Evolutionary conservation across 2,888 invertebrate species (phyloP).

Genomic region (Drosophila meridionalis): DNA sequence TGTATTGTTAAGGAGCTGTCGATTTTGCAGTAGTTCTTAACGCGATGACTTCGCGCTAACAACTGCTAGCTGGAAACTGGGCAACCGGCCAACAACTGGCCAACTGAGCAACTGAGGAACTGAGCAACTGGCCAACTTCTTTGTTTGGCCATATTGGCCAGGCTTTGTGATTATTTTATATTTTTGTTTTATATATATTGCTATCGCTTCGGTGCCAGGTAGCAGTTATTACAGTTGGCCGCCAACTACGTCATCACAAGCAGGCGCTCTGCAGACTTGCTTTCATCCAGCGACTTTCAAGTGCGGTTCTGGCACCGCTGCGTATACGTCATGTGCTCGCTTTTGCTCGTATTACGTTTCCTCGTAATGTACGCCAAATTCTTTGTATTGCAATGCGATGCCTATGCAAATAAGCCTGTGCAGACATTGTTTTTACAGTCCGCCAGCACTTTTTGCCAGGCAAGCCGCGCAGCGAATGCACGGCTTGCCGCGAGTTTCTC

Average conservation of each 20-base stretch:
- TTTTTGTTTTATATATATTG: constrained; percentile 29
- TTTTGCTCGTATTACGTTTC: constrained; percentile 48
- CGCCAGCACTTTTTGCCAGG: constrained; percentile 2
- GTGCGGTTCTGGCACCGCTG: constrained; percentile 16
- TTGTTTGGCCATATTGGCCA: constrained; percentile 53
- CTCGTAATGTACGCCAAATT: constrained; percentile 64
- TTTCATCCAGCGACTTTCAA: background rate
- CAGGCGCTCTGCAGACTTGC: constrained; percentile 27
- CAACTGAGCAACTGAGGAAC: constrained; percentile 5
- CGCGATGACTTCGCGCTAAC: constrained; percentile 51
- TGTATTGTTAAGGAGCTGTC: background rate
- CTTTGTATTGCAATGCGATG: constrained; percentile 54
- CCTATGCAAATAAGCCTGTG: constrained; percentile 40
- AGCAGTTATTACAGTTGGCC: constrained; percentile 75
- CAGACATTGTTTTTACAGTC: constrained; percentile 47
- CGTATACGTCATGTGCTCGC: constrained; percentile 65
- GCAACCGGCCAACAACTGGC: constrained; percentile 22
- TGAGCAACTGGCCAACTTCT: constrained; percentile 43
- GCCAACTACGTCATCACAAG: constrained; percentile 56
- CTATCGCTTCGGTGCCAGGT: constrained; percentile 72
- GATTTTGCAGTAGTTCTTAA: constrained; percentile 46
- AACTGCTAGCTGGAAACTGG: constrained; percentile 55
- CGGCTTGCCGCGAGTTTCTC: constrained; percentile 26
- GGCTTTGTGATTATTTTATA: constrained; percentile 52
- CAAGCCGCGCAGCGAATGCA: constrained; percentile 14